Conservation (phyloP, 2,888 invertebrate species). For the Alcis repandata region DNA sequence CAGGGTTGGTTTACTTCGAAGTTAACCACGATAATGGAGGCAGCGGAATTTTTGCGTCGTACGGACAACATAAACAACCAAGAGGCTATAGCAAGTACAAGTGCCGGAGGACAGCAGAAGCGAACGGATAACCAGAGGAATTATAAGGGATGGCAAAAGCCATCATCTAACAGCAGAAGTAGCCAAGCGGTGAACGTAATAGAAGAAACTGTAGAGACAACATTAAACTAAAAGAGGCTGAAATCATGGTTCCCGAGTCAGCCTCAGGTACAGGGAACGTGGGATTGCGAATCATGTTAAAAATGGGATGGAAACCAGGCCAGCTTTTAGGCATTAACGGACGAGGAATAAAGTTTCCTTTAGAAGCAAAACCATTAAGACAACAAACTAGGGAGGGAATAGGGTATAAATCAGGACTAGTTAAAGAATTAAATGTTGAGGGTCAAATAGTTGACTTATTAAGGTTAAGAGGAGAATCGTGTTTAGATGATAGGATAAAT, state of each 20-base stretch:
- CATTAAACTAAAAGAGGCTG: conserved; percentile 5
- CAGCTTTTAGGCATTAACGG: neutral
- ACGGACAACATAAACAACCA: neutral
- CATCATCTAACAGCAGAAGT: neutral
- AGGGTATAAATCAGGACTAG: neutral
- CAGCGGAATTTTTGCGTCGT: neutral
- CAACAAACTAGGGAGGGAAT: neutral
- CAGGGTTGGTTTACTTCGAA: neutral
- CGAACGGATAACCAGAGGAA: neutral
- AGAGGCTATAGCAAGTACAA: neutral
- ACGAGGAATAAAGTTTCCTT: neutral
- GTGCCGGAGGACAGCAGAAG: neutral
- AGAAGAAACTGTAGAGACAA: too few species aligned
- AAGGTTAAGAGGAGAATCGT: neutral
- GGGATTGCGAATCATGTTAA: neutral
- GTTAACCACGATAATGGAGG: neutral
- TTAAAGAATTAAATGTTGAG: neutral
- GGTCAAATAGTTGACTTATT: neutral
- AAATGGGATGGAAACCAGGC: conserved; percentile 1
- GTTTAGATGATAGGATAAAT: too few species aligned
- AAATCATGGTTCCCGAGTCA: conserved; percentile 6
- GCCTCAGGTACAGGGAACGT: conserved; percentile 1
- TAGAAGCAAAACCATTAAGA: neutral
- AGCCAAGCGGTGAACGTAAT: neutral
- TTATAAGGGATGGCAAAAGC: neutral